Base-by-base conservation (phyloP, 1,140 invertebrate genomes). In the Apis laboriosa region DNA sequence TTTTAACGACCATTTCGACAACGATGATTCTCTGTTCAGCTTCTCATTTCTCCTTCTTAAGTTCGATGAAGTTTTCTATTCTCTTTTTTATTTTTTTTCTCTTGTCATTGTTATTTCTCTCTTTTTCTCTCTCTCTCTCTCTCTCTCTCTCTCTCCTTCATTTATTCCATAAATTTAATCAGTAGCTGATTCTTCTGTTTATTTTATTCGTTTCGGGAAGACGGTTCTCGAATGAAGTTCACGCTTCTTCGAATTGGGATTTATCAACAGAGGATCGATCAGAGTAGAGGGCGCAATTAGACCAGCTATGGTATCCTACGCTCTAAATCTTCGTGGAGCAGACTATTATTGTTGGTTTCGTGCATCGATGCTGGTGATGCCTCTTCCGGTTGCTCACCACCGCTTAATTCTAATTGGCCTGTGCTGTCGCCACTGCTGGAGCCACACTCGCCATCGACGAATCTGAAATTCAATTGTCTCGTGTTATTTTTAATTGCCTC, bases 251-350 rank as follows among this genome's bases (percentile, higher is more conserved):
- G 75, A 77, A 77, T 11, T 19, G 34, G 28, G 9, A 28, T 49
- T 43, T 55, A 53, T 53, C 53, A 77, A 61, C 34, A 15, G 64
- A 73, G 63, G 73, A 24, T 82, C 73, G 64, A 24, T 61, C 55
- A 15, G 13, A 17, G 34, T 7, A 43, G 34, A 5, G 43, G 21
- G 24, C 51, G 60, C 34, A 53, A 75, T 49, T 34, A 34, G 28
- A 17, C 21, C 28, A 34, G 67, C 75, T 78, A 83, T 56, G 80
- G 75, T 83, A 94, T 93, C 92, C 93, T 93, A 88, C 93, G 92
- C 85, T 94, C 93, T 76, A 94, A 85, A 80, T 94, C 92, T 78
- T 94, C 93, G 84, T 94, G 93, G 7, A 94, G 90, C n/a, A 94
- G 84, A 77, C 91, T 94, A 80, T 94, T 94, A 81, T 94, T 94